phyloP scores from a whole-genome alignment of 2,888 invertebrate genomes.

The Spilarctia lutea region DNA sequence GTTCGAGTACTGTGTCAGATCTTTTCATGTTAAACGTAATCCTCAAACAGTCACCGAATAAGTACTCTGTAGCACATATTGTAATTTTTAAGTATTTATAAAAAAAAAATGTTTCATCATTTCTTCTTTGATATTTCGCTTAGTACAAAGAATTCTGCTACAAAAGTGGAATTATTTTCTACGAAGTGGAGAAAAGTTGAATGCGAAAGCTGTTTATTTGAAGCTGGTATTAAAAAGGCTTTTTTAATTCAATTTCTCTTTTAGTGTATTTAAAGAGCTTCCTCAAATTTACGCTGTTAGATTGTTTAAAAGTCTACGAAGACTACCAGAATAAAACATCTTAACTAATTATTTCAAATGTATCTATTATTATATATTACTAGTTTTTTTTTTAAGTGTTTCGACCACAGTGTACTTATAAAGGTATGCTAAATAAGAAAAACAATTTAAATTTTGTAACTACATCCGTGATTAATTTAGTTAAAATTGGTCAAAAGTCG shows the following conservation, averaged over 20 bases:
- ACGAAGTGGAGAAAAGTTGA: neutral
- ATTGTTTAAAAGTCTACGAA: neutral
- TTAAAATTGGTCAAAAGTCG: neutral
- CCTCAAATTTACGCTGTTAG: neutral
- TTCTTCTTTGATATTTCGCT: conserved; percentile 9
- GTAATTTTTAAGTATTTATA: conserved; percentile 4
- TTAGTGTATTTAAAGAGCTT: neutral
- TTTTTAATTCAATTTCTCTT: conserved; percentile 13
- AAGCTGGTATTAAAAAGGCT: neutral
- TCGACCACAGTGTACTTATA: neutral
- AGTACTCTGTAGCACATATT: neutral
- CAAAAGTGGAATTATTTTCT: conserved; percentile 8
- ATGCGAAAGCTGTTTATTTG: conserved; percentile 6
- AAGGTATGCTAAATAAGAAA: neutral
- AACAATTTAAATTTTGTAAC: neutral
- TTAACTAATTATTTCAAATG: neutral
- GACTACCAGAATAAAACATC: neutral
- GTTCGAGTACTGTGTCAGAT: neutral
- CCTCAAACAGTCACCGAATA: neutral
- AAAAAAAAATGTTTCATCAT: neutral
- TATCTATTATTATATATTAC: neutral
- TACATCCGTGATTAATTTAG: conserved; percentile 10
- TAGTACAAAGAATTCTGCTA: neutral
- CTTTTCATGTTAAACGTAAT: conserved; percentile 1
- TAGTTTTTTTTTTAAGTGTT: neutral